Evolutionary conservation across 2,888 invertebrate genomes (phyloP), one percentile per base, ranked within the genome.

Genomic region (Colletes collaris): DNA sequence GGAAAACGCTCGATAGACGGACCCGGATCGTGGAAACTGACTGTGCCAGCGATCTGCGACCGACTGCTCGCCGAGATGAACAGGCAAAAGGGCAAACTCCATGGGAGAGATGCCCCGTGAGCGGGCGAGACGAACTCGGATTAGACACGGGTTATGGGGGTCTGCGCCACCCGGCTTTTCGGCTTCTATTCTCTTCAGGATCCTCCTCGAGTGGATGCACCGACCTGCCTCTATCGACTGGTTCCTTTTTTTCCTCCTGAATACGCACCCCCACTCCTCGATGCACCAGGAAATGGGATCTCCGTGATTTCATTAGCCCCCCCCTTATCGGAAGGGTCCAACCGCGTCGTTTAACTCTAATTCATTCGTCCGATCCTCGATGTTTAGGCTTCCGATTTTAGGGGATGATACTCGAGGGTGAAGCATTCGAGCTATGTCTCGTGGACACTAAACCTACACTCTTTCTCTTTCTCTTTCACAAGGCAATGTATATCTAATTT

Each of bases 81-180:
- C 86, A 82, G 83, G 85, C 87, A 83, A 87, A 84, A 85, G 87
- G 82, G 80, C 85, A 72, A 76, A 66, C 83, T 88, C 76, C 80
- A 85, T 86, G 86, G 85, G 82, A 82, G 82, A 82, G 81, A 83
- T 84, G 85, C 82, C 84, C 87, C 89, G 91, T 90, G 92, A 92
- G 89, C 90, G 84, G 83, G 87, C 91, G 91, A 90, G 87, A 92
- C 92, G 90, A 92, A 92, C 87, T 84, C 85, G 91, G 91, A 92
- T 92, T 92, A 92, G 92, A 91, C 91, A 91, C 83, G 91, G 91
- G 85, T 88, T 88, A 83, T 83, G 80, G 86, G 88, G 88, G 86
- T 87, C 88, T 87, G 83, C 76, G 86, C 89, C 90, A 90, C 89
- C 90, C 89, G 90, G 90, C 87, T 86, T 86, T 89, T 88, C 83